A percentile compares a stretch with the other conserved stretches of the same genome.
phyloP scores from a whole-genome alignment of 2,797 vertebrate genomes.

The Muscicapa striata region DNA sequence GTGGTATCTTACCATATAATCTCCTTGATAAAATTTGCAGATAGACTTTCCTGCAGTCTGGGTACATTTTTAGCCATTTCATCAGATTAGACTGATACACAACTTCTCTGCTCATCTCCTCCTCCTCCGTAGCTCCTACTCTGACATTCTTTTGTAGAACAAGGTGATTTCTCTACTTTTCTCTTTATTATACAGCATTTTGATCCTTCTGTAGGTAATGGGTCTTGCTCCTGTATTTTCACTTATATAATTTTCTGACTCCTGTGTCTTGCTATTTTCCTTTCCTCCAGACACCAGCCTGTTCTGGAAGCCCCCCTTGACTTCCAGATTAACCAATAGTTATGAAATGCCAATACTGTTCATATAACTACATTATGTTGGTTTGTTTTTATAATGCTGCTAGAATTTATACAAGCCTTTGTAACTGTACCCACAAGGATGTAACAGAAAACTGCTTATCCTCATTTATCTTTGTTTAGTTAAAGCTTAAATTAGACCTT shows the following conservation, averaged over 20 bases:
- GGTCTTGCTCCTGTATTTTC: neutral
- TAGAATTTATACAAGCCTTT: neutral
- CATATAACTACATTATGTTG: neutral
- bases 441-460: neutral
- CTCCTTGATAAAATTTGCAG: neutral
- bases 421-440: neutral
- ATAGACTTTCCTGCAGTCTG: neutral
- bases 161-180: neutral
- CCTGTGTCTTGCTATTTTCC: neutral
- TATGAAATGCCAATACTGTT: neutral
- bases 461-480: conserved; percentile 22
- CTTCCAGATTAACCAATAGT: neutral
- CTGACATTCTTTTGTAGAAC: neutral
- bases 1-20: neutral
- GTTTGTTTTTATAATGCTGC: neutral
- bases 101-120: neutral
- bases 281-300: neutral
- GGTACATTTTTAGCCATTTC: conserved; percentile 34
- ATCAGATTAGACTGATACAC: neutral
- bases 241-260: neutral
- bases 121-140: neutral
- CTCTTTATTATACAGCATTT: neutral
- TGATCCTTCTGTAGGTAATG: neutral
- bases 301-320: neutral
- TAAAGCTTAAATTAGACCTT: conserved; percentile 53